phyloP scores from a whole-genome alignment of 1,140 invertebrate species.

The Delia radicum region DNA sequence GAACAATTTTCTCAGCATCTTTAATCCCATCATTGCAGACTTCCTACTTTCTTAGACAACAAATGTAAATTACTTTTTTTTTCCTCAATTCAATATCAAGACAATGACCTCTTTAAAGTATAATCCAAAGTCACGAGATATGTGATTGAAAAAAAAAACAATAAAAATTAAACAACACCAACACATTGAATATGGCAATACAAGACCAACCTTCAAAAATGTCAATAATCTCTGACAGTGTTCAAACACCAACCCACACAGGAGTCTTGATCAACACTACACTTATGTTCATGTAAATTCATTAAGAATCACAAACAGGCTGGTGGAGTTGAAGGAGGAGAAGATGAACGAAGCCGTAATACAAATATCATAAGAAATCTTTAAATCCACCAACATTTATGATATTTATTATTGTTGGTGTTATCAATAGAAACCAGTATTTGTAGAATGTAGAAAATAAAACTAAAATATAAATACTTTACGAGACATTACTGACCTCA shows the following conservation, averaged over 20 bases:
- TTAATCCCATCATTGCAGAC: no score
- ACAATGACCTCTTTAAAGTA: background rate
- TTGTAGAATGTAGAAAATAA: background rate
- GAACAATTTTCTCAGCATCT: background rate
- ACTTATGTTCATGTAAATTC: no score
- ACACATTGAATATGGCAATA: background rate
- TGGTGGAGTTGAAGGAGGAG: background rate
- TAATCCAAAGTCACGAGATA: slow-evolving; percentile 10
- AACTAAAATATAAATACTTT: background rate
- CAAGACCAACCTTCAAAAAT: slow-evolving; percentile 2
- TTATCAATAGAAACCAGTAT: background rate
- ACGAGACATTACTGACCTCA: slow-evolving; percentile 20
- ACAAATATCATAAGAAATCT: background rate
- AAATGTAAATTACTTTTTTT: slow-evolving; percentile 1
- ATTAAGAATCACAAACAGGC: no score
- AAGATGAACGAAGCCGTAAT: background rate
- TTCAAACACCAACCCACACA: background rate
- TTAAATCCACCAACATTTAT: no score
- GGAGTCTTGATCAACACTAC: background rate
- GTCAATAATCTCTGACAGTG: slow-evolving; percentile 8
- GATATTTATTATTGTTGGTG: no score
- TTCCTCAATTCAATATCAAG: background rate
- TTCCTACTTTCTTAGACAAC: no score
- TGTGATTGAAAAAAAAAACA: background rate
- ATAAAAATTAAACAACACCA: background rate